Evolutionary conservation across 2,888 invertebrate species (phyloP), one percentile per base, ranked within the genome.

Genomic region (Philaethria dido): DNA sequence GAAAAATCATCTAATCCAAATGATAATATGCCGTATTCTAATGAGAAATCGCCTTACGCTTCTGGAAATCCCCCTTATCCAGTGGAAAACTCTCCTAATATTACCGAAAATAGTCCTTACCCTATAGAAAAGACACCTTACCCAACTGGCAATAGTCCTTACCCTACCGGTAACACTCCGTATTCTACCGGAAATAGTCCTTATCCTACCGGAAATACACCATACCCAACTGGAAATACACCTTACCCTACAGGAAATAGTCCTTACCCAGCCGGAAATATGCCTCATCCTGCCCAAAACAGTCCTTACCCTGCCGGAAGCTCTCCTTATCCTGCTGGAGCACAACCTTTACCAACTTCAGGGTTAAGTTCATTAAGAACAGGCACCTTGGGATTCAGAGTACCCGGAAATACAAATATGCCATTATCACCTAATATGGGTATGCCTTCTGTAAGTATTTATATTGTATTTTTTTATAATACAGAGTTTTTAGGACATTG

Each of bases 341-440:
- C 33, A 14, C 42, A 22, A 52, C 33, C 62, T n/a, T 14, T 20
- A n/a, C 18, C 66, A 22, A 62, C 45, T 4, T 25, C 33, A 11
- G 25, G 42, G 1, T 20, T 59, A 18, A 62, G 64, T 3, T 69
- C 66, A 2, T 55, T 82, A 39, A 83, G 78, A 63, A 81, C 83
- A 6, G 85, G 82, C 0, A 79, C 74, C 8, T 14, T 79, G 2
- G 85, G 85, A 0, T 86, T 85, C 42, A 70, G 68, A 0, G 71
- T 80, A 33, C 85, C 87, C 0, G 54, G 60, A 18, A 60, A 79
- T 29, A 20, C 64, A 14, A 50, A 52, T n/a, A 52, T 44, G 33
- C 48, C 64, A 6, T 29, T 39, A 9, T 73, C 67, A 11, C 45
- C 47, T 18, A 57, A 57, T 33, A 2, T 39, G 22, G 36, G n/a